phyloP scores from a whole-genome alignment of 2,797 vertebrate genomes.

The Rhadinocentrus ornatus region DNA sequence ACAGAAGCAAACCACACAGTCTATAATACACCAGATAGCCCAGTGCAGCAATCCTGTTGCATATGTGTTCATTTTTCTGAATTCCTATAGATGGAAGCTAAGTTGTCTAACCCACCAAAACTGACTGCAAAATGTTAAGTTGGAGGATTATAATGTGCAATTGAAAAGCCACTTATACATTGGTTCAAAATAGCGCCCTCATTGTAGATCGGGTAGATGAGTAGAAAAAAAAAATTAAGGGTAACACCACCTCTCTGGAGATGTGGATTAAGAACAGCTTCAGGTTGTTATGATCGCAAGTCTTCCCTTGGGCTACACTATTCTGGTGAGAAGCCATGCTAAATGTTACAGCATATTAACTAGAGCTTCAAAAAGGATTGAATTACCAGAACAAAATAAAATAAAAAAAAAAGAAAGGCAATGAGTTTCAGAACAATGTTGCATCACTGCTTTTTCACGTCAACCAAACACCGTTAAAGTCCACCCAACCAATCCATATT shows the following conservation, averaged over 20 bases:
- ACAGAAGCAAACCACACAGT: conserved; percentile 93
- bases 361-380: conserved; percentile 95
- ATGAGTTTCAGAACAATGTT: conserved; percentile 97
- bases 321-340: conserved; percentile 99
- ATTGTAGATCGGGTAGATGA: conserved; percentile 84
- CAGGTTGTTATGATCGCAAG: conserved; percentile 85
- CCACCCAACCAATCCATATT: conserved; percentile 89
- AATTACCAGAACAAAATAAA: conserved; percentile 89
- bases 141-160: conserved; percentile 92
- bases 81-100: conserved; percentile 92
- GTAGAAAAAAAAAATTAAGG: conserved; percentile 80
- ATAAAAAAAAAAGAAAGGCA: conserved; percentile 93
- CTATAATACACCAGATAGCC: conserved; percentile 91
- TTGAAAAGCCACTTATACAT: conserved; percentile 92
- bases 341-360: conserved; percentile 99
- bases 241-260: conserved; percentile 87
- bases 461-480: conserved; percentile 94
- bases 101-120: conserved; percentile 90
- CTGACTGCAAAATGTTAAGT: conserved; percentile 90
- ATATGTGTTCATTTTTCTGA: conserved; percentile 90
- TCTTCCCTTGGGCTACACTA: conserved; percentile 92
- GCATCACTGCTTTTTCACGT: conserved; percentile 97
- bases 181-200: conserved; percentile 87
- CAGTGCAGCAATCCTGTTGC: conserved; percentile 93
- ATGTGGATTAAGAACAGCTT: conserved; percentile 89